Evolutionary conservation across 2,797 vertebrate species (phyloP).

Genomic region (Gadopsis bispinosus): DNA sequence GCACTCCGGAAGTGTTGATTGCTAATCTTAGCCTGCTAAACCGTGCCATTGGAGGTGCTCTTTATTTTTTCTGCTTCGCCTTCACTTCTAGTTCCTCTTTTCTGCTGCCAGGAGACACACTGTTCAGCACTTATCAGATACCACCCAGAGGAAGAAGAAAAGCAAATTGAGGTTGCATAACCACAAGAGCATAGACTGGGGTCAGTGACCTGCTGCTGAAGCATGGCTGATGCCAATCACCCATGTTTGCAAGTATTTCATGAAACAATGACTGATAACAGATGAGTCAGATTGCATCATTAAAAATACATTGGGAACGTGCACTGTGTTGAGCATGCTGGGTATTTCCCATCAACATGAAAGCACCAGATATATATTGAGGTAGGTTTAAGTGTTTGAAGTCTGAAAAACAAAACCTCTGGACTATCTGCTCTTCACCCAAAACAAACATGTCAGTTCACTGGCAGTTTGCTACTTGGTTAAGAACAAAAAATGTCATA

Average conservation of each 20-base stretch:
- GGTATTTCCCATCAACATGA: not conserved
- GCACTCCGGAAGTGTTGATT: constrained; percentile 55
- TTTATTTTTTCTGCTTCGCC: constrained; percentile 53
- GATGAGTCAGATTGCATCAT: not conserved
- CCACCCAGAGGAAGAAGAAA: constrained; percentile 61
- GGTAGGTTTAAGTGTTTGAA: constrained; percentile 23
- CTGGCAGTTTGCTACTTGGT: constrained; percentile 15
- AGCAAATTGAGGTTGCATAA: constrained; percentile 65
- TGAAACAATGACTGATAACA: constrained; percentile 1
- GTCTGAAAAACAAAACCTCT: constrained; percentile 10
- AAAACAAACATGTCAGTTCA: constrained; percentile 35
- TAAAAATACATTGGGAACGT: not conserved
- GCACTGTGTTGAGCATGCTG: not conserved
- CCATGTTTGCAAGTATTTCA: not conserved
- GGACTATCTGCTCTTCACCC: constrained; percentile 11
- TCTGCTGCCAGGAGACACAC: constrained; percentile 57
- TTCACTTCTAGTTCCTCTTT: constrained; percentile 70
- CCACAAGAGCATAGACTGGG: constrained; percentile 27
- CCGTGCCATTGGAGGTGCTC: constrained; percentile 24
- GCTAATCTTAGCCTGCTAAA: constrained; percentile 43
- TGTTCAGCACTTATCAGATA: constrained; percentile 64
- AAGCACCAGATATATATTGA: not conserved
- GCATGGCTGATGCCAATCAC: constrained; percentile 36
- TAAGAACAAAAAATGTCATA: constrained; percentile 28
- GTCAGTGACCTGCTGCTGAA: constrained; percentile 45